Conservation (phyloP, 2,113 vertebrate genomes). For the Cinclus cinclus region DNA sequence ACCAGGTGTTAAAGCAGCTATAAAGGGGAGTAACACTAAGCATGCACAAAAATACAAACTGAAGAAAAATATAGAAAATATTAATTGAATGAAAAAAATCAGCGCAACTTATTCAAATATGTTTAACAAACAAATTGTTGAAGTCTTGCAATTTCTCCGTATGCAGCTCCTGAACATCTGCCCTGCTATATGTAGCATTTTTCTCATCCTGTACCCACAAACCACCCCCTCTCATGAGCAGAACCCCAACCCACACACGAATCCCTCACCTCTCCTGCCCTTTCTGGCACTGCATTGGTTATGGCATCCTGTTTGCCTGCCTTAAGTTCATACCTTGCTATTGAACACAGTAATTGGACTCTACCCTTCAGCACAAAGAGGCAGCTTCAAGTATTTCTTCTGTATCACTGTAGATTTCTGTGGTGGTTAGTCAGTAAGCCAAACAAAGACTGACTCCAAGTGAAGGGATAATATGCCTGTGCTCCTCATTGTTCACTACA, state of each 20-base stretch:
- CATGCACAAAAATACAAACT: neutral
- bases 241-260: neutral
- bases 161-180: neutral
- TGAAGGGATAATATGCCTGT: neutral
- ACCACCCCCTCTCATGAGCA: neutral
- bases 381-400: neutral
- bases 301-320: neutral
- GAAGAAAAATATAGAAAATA: neutral
- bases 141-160: neutral
- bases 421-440: neutral
- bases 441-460: neutral
- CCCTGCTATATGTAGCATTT: neutral
- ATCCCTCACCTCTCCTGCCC: neutral
- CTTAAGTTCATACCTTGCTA: neutral
- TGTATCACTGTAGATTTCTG: neutral
- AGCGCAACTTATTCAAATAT: neutral
- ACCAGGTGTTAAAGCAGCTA: neutral
- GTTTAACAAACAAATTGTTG: neutral
- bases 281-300: neutral
- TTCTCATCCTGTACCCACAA: neutral
- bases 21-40: neutral
- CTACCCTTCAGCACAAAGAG: neutral
- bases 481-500: accelerated
- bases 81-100: neutral
- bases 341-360: neutral